Evolutionary conservation across 2,797 vertebrate genomes (phyloP), one percentile per base, ranked within the genome.

Genomic region (Clarias laeviceps): DNA sequence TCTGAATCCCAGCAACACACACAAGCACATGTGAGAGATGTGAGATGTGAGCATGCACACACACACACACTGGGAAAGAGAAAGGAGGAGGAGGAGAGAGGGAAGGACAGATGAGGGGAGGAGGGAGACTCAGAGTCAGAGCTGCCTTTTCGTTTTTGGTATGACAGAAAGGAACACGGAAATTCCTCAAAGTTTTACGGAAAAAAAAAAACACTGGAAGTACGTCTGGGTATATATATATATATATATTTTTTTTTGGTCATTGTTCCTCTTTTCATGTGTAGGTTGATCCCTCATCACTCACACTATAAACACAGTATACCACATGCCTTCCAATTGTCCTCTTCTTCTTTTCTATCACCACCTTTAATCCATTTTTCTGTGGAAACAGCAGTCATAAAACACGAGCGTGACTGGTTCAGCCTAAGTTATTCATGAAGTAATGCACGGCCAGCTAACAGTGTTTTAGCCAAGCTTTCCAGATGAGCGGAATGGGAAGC

Each of bases 1-100:
- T 93, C 91, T 91, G 92, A 94, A 89, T 90, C 92, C 91, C 90
- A 93, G 89, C 66, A 88, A 85, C 90, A 89, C 72, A n/a, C 72
- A 32, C 50, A 74, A 45, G 4, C 37, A 5, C 90, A 89, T 14
- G 50, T 54, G 45, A 50, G 45, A 50, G 45, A 50, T 50, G 45
- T 12, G 45, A 50, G 45, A 50, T 50, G 50, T 14, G 50, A 54
- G 50, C 50, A 54, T 54, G 50, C 89, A 80, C 88, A 90, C 87
- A 87, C 87, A 87, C 29, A 56, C 45, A 83, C 18, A 82, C 17
- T 70, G 32, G 66, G 59, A 61, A 37, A 76, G 50, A 68, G 59
- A 80, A 66, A 74, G 81, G 57, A 32, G 59, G 61, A 40, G 72
- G 78, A 40, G 72, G 78, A 66, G 83, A 29, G n/a, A 56, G 69